Base-by-base conservation (phyloP, 2,113 vertebrate genomes). In the Pogonocichla stellata region DNA sequence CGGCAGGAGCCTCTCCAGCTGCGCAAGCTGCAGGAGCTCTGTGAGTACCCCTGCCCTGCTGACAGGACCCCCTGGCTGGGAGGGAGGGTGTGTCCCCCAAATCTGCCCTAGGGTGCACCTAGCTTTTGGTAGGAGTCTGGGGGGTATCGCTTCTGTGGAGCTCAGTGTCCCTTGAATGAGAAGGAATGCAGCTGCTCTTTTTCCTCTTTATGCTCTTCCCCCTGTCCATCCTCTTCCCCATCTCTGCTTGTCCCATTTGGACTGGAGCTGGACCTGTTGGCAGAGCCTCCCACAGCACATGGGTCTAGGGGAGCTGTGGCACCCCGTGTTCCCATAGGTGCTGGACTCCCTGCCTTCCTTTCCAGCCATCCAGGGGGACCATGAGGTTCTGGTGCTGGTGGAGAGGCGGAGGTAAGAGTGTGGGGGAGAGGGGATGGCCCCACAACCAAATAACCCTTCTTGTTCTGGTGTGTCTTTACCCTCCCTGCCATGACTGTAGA, bases 11-110 rank as follows among this genome's bases (percentile, higher is more conserved):
- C 92, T 7, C 78, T 99, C 86, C 98, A 99, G 85, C 98, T 99
- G 47, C 98, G 98, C 94, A 99, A 98, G 93, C 98, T 99, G 12
- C 98, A 98, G 66, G 99, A 99, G 88, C 99, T 99, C 85, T 99
- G 99, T 99, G 97, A 96, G 99, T 98, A 43, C 12, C n/a, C 33
- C 14, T 10, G 31, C 28, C 57, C 56, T 13, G 2, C 61, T 4
- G 8, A 5, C 5, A 28, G 67, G 6, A 8, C 1, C 12, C 85
- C 47, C 12, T 47, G 19, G 11, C 38, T 80, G 40, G 19, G 67
- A 54, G 69, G 5, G 6, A 14, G 17, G 43, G 10, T 2, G 0
- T 28, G 31, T 29, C 16, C 48, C 34, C 24, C n/a, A 38, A 17
- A 54, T 54, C 45, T 65, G 29, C 47, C 34, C 16, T 66, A n/a